These are phyloP conservation scores for Cervus canadensis DNA, from an alignment of 2,113 vertebrate species.

Conservation along the genomic window DNA sequence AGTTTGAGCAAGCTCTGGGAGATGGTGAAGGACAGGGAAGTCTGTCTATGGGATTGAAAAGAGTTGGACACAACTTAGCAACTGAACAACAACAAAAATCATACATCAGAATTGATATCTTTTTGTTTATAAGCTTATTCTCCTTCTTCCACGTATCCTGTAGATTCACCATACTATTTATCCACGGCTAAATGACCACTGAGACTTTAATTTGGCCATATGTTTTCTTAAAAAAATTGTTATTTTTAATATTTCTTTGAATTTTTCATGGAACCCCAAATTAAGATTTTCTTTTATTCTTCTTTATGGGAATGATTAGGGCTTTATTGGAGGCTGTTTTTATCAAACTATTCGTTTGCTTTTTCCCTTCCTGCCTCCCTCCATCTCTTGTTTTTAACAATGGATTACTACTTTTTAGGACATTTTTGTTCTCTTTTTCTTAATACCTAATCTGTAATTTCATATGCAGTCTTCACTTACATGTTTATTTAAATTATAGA, in stretches of 20 bases:
- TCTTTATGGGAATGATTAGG: background rate
- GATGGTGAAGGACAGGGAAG: background rate
- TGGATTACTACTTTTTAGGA: background rate
- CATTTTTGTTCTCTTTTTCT: background rate
- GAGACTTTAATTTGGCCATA: background rate
- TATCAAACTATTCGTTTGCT: background rate
- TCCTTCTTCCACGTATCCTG: background rate
- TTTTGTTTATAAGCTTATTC: background rate
- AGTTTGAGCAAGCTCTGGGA: background rate
- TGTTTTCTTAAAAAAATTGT: background rate
- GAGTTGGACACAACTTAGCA: background rate
- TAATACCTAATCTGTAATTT: background rate
- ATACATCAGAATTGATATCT: background rate
- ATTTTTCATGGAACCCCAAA: background rate
- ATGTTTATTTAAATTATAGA: background rate
- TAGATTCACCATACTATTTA: background rate
- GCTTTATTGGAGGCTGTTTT: background rate
- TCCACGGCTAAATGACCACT: background rate
- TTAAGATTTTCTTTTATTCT: background rate
- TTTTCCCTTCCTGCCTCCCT: background rate
- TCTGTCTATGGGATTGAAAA: background rate
- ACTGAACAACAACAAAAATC: background rate
- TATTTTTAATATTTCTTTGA: background rate
- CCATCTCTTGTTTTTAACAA: background rate
- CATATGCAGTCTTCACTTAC: background rate